A percentile compares a stretch with the other conserved stretches of the same genome.
Conservation (phyloP, 2,888 invertebrate genomes). For the Suillia variegata region DNA sequence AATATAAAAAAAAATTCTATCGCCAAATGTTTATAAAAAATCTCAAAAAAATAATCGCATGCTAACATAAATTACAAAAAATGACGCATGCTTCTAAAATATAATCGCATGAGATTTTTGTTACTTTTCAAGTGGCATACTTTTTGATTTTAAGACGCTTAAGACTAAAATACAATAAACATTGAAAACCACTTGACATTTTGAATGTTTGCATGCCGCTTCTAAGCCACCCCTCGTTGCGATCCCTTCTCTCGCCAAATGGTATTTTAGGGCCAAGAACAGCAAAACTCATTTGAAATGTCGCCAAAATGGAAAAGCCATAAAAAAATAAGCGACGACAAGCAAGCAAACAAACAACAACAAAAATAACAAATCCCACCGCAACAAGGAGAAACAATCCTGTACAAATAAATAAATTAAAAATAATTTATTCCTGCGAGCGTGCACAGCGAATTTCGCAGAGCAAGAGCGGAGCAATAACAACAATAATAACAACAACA, state of each 20-base stretch:
- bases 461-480: not conserved
- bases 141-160: too few species aligned
- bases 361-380: not conserved
- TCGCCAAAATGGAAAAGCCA: slow-evolving; percentile 14
- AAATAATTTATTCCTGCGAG: slow-evolving; percentile 28
- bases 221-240: too few species aligned
- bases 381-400: slow-evolving; percentile 15
- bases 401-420: slow-evolving; percentile 28
- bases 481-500: slow-evolving; percentile 10
- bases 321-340: slow-evolving; percentile 3
- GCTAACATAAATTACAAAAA: too few species aligned
- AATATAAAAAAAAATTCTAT: not conserved
- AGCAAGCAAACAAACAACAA: slow-evolving; percentile 3
- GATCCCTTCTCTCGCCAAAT: not conserved
- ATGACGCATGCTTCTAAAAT: too few species aligned
- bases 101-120: not conserved
- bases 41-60: not conserved
- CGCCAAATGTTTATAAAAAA: not conserved
- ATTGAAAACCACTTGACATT: slow-evolving; percentile 8
- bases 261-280: too few species aligned
- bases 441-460: too few species aligned
- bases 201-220: slow-evolving; percentile 11
- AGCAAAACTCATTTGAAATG: slow-evolving; percentile 33
- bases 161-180: slow-evolving; percentile 4
- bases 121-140: too few species aligned